Percentiles rank a stretch among this genome's conserved stretches.
These are phyloP conservation scores for Sinodicranocentrus sp. DNA, from an alignment of 2,888 invertebrate species.

Conservation along the genomic window DNA sequence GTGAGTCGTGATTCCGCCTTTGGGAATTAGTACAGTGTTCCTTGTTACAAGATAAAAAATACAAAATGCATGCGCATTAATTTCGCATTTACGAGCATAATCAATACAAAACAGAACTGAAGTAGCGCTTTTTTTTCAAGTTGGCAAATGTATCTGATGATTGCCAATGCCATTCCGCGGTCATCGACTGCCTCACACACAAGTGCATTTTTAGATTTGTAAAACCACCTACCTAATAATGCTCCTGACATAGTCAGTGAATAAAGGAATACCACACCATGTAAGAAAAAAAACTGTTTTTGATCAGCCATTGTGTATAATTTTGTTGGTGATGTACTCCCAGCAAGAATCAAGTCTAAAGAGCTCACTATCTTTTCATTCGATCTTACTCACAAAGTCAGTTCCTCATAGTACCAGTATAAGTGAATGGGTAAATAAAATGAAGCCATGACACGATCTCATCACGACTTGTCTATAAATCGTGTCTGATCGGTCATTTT, in stretches of 20 bases:
- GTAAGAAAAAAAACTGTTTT: background rate
- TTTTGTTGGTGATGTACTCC: background rate
- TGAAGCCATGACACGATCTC: conserved; percentile 52
- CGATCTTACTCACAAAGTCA: background rate
- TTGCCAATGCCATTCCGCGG: conserved; percentile 39
- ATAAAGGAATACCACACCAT: background rate
- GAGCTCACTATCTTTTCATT: background rate
- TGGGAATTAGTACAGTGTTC: too few species aligned
- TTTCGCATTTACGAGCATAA: too few species aligned
- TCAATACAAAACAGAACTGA: background rate
- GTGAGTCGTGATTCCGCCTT: too few species aligned
- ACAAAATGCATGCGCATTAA: too few species aligned
- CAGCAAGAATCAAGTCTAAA: too few species aligned
- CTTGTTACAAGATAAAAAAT: too few species aligned
- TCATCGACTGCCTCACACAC: conserved; percentile 22
- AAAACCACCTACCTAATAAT: background rate
- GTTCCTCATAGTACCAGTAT: background rate
- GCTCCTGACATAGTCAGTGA: background rate
- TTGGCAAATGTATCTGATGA: conserved; percentile 6
- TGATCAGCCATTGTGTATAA: background rate
- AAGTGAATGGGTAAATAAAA: background rate
- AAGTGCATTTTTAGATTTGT: conserved; percentile 30
- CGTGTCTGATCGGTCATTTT: conserved; percentile 58
- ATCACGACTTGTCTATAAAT: conserved; percentile 66
- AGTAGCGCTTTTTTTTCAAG: background rate